phyloP scores from a whole-genome alignment of 35 echinoderm and acorn worm species.

The Patiria miniata region DNA sequence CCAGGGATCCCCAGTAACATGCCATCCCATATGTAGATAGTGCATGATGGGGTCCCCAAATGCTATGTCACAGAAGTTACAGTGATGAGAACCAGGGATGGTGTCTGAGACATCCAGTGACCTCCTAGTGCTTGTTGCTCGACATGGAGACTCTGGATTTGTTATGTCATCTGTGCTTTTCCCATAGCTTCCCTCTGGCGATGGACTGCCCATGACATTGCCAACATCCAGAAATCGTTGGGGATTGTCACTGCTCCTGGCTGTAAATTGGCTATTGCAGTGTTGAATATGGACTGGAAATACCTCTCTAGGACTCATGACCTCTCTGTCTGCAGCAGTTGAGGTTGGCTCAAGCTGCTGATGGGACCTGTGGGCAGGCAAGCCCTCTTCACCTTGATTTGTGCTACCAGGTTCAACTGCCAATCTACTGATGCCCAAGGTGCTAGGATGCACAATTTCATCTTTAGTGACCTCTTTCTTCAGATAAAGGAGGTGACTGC shows the following conservation, averaged over 20 bases:
- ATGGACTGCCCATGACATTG: not conserved
- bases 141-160: slow-evolving; percentile 10
- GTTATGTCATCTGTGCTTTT: not conserved
- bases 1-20: slow-evolving; percentile 16
- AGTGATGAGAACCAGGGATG: not conserved
- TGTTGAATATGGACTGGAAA: not conserved
- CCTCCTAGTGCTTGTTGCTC: slow-evolving; percentile 9
- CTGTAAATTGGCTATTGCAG: not conserved
- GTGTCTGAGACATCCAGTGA: not conserved
- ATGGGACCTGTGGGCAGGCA: not conserved
- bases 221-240: not conserved
- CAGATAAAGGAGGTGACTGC: not conserved
- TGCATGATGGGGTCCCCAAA: slow-evolving; percentile 12
- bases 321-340: not conserved
- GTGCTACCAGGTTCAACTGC: not conserved
- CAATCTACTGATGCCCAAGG: not conserved
- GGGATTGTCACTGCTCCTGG: not conserved
- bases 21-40: slow-evolving; percentile 15
- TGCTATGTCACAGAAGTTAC: slow-evolving; percentile 6
- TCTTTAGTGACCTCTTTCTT: not conserved
- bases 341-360: slow-evolving; percentile 27
- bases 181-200: not conserved
- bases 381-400: not conserved
- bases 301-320: not conserved
- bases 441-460: not conserved